These are phyloP conservation scores for Australoheros facetus DNA, from an alignment of 2,797 vertebrate species.

Conservation along the genomic window DNA sequence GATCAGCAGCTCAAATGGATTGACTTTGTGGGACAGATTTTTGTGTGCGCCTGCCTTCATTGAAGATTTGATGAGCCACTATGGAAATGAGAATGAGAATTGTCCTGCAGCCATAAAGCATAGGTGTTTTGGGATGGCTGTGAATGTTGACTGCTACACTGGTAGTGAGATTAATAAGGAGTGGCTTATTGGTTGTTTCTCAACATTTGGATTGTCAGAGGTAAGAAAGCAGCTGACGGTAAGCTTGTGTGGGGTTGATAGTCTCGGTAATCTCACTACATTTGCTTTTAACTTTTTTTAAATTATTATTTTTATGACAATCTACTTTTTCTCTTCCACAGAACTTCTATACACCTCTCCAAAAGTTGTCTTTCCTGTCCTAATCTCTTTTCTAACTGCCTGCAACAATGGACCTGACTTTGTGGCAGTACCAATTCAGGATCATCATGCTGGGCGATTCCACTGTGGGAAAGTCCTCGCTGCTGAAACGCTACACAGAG, in stretches of 20 bases:
- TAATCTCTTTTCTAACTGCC: neutral
- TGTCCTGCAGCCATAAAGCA: neutral
- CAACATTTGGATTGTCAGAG: constrained; percentile 43
- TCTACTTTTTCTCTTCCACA: neutral
- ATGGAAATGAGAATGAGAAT: neutral
- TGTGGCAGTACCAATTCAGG: constrained; percentile 91
- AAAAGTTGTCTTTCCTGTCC: neutral
- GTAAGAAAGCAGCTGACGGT: constrained; percentile 2
- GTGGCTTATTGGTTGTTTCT: constrained; percentile 55
- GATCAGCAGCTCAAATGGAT: constrained; percentile 28
- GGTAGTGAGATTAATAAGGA: constrained; percentile 49
- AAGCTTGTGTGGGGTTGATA: constrained; percentile 15
- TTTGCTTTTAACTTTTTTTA: neutral
- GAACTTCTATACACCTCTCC: neutral
- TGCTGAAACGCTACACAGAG: constrained; percentile 86
- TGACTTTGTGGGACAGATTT: constrained; percentile 1
- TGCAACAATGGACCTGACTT: constrained; percentile 79
- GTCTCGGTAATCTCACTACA: neutral
- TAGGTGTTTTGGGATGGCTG: constrained; percentile 32
- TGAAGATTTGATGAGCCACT: constrained; percentile 12
- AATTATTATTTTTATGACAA: neutral
- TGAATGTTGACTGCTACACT: constrained; percentile 10
- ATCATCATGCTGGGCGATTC: constrained; percentile 91
- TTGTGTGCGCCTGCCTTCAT: constrained; percentile 3
- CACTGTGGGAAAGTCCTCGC: constrained; percentile 88